These are phyloP conservation scores for Saturnia japonica DNA, from an alignment of 2,888 invertebrate genomes.

Conservation along the genomic window DNA sequence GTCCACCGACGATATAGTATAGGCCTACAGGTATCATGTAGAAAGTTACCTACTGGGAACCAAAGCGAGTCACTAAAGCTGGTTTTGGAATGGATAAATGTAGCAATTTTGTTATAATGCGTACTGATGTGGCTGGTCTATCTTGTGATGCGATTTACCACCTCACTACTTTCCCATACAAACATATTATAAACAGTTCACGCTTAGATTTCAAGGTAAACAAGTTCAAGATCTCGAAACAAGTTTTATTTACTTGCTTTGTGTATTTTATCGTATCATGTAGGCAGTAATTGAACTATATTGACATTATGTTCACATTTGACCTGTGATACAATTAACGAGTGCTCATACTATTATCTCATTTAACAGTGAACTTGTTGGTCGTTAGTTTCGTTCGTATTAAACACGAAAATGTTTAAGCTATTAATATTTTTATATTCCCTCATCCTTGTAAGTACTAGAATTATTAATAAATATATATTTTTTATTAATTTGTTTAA, in stretches of 20 bases:
- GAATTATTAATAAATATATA: not conserved
- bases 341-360: constrained; percentile 19
- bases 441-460: constrained; percentile 31
- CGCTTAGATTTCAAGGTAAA: constrained; percentile 15
- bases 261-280: not conserved
- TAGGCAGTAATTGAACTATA: not conserved
- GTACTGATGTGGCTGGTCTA: not conserved
- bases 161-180: not conserved
- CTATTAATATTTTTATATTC: constrained; percentile 22
- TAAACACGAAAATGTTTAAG: constrained; percentile 25
- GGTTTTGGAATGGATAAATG: not conserved
- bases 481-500: no score
- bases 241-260: not conserved
- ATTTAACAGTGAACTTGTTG: constrained; percentile 16
- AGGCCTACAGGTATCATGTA: no score
- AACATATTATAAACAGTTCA: not conserved
- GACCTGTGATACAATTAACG: constrained; percentile 1
- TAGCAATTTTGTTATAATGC: not conserved
- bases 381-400: not conserved
- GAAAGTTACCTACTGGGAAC: no score
- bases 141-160: not conserved
- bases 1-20: no score
- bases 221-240: constrained; percentile 6
- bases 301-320: constrained; percentile 5
- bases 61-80: not conserved